Percentiles rank a stretch among this genome's conserved stretches.
These are phyloP conservation scores for Lithobates pipiens DNA, from an alignment of 2,797 vertebrate genomes.

Conservation along the genomic window DNA sequence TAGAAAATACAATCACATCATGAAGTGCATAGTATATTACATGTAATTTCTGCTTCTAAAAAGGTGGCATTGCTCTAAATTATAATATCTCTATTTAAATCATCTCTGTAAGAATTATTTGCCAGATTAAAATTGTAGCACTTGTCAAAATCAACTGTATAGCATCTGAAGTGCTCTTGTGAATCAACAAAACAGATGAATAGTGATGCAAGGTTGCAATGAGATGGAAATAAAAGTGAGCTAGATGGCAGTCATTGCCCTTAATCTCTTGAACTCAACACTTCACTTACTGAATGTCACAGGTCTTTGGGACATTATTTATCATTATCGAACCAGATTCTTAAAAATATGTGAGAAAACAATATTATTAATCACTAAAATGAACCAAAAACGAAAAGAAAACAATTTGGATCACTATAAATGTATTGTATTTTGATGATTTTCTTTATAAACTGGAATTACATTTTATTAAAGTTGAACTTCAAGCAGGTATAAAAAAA, in stretches of 20 bases:
- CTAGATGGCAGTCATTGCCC: constrained; percentile 79
- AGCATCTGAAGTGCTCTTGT: constrained; percentile 95
- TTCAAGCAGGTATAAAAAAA: background rate
- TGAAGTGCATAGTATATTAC: constrained; percentile 80
- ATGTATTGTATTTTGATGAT: background rate
- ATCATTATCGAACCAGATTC: constrained; percentile 76
- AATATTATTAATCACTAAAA: constrained; percentile 54
- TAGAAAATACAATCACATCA: constrained; percentile 76
- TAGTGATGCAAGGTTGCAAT: constrained; percentile 86
- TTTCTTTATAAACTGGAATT: background rate
- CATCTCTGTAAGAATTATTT: constrained; percentile 97
- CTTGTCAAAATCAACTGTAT: constrained; percentile 91
- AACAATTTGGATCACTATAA: background rate
- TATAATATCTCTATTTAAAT: constrained; percentile 99
- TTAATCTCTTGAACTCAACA: constrained; percentile 85
- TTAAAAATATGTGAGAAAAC: constrained; percentile 76
- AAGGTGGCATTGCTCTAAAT: constrained; percentile 90
- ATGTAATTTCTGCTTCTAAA: constrained; percentile 83
- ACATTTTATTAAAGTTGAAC: background rate
- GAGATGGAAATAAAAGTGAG: constrained; percentile 86
- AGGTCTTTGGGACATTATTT: constrained; percentile 75
- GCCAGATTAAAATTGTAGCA: constrained; percentile 89
- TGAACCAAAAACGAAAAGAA: constrained; percentile 64
- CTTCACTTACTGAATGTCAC: constrained; percentile 77
- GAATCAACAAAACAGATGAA: constrained; percentile 99